Percentiles rank a stretch among this genome's conserved stretches.
These are phyloP conservation scores for Zosterops japonicus DNA, from an alignment of 2,113 vertebrate species.

Conservation along the genomic window DNA sequence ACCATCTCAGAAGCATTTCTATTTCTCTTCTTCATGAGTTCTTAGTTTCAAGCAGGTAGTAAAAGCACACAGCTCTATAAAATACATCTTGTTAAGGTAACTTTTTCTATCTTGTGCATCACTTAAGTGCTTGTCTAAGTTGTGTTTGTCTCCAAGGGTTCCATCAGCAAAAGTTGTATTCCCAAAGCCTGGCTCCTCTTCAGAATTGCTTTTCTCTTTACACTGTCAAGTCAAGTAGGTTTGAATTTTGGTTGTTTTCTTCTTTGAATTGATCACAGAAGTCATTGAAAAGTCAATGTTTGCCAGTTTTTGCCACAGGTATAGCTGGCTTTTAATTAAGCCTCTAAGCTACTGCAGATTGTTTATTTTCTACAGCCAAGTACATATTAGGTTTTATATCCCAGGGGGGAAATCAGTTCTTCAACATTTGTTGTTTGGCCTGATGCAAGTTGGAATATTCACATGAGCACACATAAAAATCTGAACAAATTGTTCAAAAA, in stretches of 20 bases:
- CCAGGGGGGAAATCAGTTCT: not conserved
- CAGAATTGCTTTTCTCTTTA: not conserved
- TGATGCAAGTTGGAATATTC: not conserved
- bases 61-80: not conserved
- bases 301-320: constrained; percentile 44
- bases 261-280: not conserved
- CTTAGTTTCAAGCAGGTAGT: not conserved
- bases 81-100: not conserved
- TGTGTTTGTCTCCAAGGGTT: not conserved
- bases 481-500: not conserved
- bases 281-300: not conserved
- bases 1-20: not conserved
- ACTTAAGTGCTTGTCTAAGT: not conserved
- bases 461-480: not conserved
- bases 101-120: not conserved
- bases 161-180: not conserved
- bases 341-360: constrained; percentile 26
- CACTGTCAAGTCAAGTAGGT: not conserved
- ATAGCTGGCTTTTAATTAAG: constrained; percentile 50
- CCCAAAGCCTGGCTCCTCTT: not conserved
- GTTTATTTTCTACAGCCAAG: constrained; percentile 40
- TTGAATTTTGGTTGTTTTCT: not conserved
- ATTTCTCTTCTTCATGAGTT: not conserved
- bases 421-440: constrained; percentile 4
- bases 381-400: constrained; percentile 24